Evolutionary conservation across 2,888 invertebrate species (phyloP).

Genomic region (Mycogona germanica): DNA sequence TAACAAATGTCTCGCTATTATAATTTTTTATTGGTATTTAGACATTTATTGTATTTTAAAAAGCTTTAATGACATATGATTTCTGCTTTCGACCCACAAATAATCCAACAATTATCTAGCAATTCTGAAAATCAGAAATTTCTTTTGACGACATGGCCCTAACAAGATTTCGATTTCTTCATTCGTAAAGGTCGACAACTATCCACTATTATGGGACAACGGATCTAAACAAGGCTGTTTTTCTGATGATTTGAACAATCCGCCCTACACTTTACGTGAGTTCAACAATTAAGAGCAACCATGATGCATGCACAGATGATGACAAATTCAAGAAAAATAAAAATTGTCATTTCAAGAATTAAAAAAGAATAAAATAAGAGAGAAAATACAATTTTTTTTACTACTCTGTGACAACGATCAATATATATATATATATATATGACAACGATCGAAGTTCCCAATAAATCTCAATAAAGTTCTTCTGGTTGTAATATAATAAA

Average conservation of each 20-base stretch:
- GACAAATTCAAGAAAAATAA: not conserved
- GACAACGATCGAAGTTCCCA: no score
- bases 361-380: no score
- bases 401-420: no score
- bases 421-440: no score
- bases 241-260: conserved; percentile 29
- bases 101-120: conserved; percentile 2
- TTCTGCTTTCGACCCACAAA: conserved; percentile 1
- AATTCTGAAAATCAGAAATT: no score
- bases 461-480: no score
- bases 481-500: not conserved
- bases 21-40: not conserved
- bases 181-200: not conserved
- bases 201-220: conserved; percentile 14
- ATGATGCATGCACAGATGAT: not conserved
- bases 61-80: not conserved
- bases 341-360: not conserved
- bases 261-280: conserved; percentile 29
- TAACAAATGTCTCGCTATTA: no score
- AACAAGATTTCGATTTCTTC: no score
- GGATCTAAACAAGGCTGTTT: conserved; percentile 27
- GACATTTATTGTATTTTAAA: not conserved
- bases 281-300: not conserved
- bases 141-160: no score
- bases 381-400: no score